A percentile compares a stretch with the other conserved stretches of the same genome.
phyloP scores from a whole-genome alignment of 2,797 vertebrate species.

The Anguilla anguilla region DNA sequence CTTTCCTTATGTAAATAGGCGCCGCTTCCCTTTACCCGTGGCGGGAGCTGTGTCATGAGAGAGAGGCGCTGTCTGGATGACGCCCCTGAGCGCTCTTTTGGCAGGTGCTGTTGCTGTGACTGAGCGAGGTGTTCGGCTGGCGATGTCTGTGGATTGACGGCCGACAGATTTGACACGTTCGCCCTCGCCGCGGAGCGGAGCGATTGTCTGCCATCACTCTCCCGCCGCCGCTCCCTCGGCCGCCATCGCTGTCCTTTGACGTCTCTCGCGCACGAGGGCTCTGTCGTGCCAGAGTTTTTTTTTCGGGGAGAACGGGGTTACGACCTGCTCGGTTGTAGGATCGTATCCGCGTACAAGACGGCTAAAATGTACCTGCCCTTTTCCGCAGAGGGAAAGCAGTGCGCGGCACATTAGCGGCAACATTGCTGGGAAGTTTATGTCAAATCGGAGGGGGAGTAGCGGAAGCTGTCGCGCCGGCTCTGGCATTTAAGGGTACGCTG shows the following conservation, averaged over 20 bases:
- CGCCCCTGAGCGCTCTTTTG: slow-evolving; percentile 74
- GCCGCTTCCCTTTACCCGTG: slow-evolving; percentile 62
- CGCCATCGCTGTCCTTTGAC: background rate
- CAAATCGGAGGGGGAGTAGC: background rate
- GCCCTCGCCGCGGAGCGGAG: slow-evolving; percentile 60
- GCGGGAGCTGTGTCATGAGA: slow-evolving; percentile 52
- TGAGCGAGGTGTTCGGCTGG: slow-evolving; percentile 64
- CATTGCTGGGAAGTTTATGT: background rate
- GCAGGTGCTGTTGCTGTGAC: slow-evolving; percentile 65
- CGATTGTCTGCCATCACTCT: slow-evolving; percentile 74
- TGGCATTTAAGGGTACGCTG: background rate
- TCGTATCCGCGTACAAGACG: background rate
- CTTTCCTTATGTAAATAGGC: slow-evolving; percentile 79
- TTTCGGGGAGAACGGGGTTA: background rate
- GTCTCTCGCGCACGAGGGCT: background rate
- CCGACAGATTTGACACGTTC: slow-evolving; percentile 76
- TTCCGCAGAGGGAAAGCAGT: background rate
- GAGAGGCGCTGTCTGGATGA: slow-evolving; percentile 39
- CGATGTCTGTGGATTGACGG: slow-evolving; percentile 66
- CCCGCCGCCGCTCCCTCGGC: slow-evolving; percentile 44
- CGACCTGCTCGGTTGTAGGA: background rate
- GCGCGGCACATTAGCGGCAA: background rate
- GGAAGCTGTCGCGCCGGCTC: background rate
- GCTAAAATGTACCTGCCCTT: background rate
- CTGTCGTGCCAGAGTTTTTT: background rate